These are phyloP conservation scores for Alosa alosa DNA, from an alignment of 2,113 vertebrate species.

Conservation along the genomic window DNA sequence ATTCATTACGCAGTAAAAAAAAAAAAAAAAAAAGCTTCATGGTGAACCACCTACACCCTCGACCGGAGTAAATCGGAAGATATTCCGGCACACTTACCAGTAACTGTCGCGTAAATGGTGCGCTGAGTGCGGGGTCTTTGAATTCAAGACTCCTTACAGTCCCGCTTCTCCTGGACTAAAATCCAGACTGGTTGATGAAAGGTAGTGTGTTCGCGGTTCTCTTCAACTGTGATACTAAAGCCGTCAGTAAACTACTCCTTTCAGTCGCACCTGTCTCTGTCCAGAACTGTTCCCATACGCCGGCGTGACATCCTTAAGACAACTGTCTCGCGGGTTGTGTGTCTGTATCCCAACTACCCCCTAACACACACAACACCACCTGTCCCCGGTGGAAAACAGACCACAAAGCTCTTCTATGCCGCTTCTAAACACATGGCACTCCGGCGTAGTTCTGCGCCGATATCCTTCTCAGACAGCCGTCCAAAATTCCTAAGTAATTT, in stretches of 20 bases:
- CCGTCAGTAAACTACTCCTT: constrained; percentile 61
- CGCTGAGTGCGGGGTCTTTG: constrained; percentile 31
- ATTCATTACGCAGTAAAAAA: neutral
- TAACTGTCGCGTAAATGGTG: constrained; percentile 44
- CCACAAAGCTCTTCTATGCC: constrained; percentile 72
- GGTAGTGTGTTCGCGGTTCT: constrained; percentile 4
- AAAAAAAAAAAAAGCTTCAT: neutral
- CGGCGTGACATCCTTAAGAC: constrained; percentile 72
- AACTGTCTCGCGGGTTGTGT: constrained; percentile 69
- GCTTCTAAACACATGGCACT: constrained; percentile 71
- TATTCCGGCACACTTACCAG: constrained; percentile 63
- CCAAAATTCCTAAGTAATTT: constrained; percentile 55
- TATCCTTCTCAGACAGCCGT: constrained; percentile 57
- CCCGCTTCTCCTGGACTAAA: constrained; percentile 45
- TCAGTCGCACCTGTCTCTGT: constrained; percentile 75
- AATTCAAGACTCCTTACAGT: constrained; percentile 25
- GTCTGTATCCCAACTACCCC: constrained; percentile 46
- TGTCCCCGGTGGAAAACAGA: constrained; percentile 66
- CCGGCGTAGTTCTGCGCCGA: constrained; percentile 56
- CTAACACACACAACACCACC: constrained; percentile 62
- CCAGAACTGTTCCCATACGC: constrained; percentile 59
- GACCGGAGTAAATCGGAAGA: constrained; percentile 44
- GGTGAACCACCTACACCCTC: constrained; percentile 18
- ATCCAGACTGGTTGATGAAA: constrained; percentile 55
- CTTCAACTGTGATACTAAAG: neutral